Evolutionary conservation across 2,113 vertebrate genomes (phyloP).

Genomic region (Chlorodrepanis virens): DNA sequence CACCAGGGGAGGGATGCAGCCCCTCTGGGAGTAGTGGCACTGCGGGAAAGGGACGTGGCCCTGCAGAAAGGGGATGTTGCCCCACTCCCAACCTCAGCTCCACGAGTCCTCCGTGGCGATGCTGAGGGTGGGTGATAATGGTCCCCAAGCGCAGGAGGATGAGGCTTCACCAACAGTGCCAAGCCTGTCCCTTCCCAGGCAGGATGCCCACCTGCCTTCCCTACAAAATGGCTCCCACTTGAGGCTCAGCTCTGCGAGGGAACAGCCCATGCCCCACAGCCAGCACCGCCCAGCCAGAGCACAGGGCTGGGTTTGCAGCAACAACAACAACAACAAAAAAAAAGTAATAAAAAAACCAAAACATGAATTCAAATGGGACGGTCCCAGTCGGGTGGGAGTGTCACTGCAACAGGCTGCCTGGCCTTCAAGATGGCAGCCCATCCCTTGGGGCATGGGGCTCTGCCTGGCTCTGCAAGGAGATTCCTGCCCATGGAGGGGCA

Average conservation of each 20-base stretch:
- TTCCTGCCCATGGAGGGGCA: background rate
- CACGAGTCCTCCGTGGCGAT: fast-evolving
- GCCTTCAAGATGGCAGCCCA: background rate
- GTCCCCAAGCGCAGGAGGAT: fast-evolving
- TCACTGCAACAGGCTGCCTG: background rate
- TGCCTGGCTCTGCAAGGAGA: background rate
- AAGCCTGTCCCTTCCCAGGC: background rate
- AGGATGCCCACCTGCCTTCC: background rate
- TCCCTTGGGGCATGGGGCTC: background rate
- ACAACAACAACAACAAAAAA: background rate
- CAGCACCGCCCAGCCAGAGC: background rate
- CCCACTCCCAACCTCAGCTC: fast-evolving
- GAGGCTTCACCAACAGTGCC: background rate
- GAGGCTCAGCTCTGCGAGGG: fast-evolving
- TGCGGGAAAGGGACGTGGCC: fast-evolving
- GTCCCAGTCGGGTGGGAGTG: background rate
- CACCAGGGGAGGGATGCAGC: background rate
- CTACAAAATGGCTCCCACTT: background rate
- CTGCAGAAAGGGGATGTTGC: fast-evolving
- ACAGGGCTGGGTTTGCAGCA: background rate
- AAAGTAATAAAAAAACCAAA: background rate
- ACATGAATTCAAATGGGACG: background rate
- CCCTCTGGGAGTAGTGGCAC: background rate
- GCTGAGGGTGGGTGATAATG: fast-evolving
- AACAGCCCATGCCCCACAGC: fast-evolving